Conservation (phyloP, 2,113 vertebrate genomes). For the Cathartes aura region DNA sequence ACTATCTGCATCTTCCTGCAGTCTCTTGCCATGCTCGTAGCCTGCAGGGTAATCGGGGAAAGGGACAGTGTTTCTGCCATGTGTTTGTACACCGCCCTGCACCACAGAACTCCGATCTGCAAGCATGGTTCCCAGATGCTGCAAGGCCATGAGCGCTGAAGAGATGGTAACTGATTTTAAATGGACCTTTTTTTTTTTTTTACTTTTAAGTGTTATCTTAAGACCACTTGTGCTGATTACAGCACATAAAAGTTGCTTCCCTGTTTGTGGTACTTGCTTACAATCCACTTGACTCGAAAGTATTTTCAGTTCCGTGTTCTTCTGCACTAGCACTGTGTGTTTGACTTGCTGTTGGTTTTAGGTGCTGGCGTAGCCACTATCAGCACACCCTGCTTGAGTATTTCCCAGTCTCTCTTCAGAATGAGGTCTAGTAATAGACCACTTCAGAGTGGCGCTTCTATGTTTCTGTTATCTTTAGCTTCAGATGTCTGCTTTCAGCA, state of each 20-base stretch:
- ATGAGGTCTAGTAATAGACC: not conserved
- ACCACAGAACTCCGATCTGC: not conserved
- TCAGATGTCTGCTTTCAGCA: not conserved
- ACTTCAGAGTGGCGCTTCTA: not conserved
- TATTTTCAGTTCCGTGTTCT: not conserved
- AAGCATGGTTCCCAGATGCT: not conserved
- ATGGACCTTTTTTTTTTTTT: not conserved
- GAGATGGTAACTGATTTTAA: not conserved
- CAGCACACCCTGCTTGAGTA: too few relatives aligned
- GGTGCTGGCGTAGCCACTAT: accelerated
- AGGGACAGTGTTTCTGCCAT: not conserved
- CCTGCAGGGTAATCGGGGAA: not conserved
- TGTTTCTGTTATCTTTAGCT: not conserved
- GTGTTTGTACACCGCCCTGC: not conserved
- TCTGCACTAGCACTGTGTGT: not conserved
- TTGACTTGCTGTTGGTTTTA: not conserved
- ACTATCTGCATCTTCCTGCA: not conserved
- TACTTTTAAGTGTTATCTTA: not conserved
- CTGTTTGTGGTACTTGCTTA: not conserved
- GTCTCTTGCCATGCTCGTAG: not conserved
- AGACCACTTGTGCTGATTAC: not conserved
- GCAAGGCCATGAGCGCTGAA: not conserved
- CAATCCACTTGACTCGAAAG: not conserved
- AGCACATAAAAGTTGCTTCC: not conserved
- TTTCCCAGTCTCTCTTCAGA: not conserved